Evolutionary conservation across 2,888 invertebrate species (phyloP).

Genomic region (Mycalesis mineus): DNA sequence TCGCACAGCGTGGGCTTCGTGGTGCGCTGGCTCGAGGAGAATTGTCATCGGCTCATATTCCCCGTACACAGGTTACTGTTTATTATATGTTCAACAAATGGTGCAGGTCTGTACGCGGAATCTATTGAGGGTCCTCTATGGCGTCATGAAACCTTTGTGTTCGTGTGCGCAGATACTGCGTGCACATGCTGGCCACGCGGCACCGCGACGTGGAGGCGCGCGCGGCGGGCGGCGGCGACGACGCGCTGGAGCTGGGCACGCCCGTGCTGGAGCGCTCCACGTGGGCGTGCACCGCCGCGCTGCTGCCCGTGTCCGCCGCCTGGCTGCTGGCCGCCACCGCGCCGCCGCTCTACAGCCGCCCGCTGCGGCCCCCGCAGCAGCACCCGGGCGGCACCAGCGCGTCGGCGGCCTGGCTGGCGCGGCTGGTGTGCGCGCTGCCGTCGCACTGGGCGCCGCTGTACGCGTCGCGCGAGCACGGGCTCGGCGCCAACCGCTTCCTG

Average conservation of each 20-base stretch:
- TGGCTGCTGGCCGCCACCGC: constrained; percentile 84
- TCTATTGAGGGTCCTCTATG: too few species aligned
- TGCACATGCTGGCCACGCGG: constrained; percentile 73
- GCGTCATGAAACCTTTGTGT: constrained; percentile 9
- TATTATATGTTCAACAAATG: too few species aligned
- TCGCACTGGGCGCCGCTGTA: constrained; percentile 93
- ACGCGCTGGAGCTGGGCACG: constrained; percentile 82
- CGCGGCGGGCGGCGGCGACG: constrained; percentile 51
- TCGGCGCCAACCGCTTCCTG: constrained; percentile 92
- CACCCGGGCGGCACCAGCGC: constrained; percentile 65
- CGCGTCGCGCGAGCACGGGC: constrained; percentile 89
- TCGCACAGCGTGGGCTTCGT: constrained; percentile 86
- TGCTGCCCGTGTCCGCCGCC: constrained; percentile 81
- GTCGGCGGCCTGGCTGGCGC: constrained; percentile 80
- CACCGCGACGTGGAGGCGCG: constrained; percentile 73
- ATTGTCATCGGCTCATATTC: constrained; percentile 86
- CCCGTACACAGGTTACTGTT: constrained; percentile 84
- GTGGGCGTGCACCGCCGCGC: constrained; percentile 46
- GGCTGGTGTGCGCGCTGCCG: constrained; percentile 81
- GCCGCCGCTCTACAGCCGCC: constrained; percentile 77
- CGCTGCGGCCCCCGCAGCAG: constrained; percentile 48
- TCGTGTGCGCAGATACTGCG: constrained; percentile 54
- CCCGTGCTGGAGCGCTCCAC: constrained; percentile 80
- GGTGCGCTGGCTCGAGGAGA: constrained; percentile 88
- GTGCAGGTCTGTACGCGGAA: too few species aligned